These are phyloP conservation scores for Brachionus sp. DNA, from an alignment of 1,140 invertebrate species.

Conservation along the genomic window DNA sequence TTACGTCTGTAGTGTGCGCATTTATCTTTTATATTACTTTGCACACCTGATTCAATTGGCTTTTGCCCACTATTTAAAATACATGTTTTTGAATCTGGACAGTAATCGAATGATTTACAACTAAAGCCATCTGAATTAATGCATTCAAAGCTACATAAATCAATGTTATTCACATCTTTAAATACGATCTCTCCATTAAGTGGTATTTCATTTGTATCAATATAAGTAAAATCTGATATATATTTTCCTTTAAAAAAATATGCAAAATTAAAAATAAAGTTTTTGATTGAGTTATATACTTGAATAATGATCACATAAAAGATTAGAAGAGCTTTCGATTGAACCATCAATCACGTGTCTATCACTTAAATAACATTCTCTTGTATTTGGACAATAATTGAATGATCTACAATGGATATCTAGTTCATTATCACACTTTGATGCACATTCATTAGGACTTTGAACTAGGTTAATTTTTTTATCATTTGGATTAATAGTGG, in stretches of 20 bases:
- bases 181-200: slow-evolving; percentile 4
- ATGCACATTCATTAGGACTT: neutral
- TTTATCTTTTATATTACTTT: neutral
- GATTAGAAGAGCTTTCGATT: neutral
- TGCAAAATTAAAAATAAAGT: no score
- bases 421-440: slow-evolving; percentile 41
- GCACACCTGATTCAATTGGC: neutral
- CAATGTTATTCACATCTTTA: neutral
- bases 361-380: slow-evolving; percentile 19
- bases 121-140: slow-evolving; percentile 29
- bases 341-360: slow-evolving; percentile 9
- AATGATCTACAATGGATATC: slow-evolving; percentile 37
- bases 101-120: slow-evolving; percentile 37
- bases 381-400: slow-evolving; percentile 28
- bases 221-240: slow-evolving; percentile 41
- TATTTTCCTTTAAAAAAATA: no score
- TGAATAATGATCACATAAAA: slow-evolving; percentile 28
- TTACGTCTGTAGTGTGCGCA: slow-evolving; percentile 39
- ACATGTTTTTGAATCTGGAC: slow-evolving; percentile 31
- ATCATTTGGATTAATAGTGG: neutral
- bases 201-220: neutral
- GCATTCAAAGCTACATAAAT: slow-evolving; percentile 25
- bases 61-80: slow-evolving; percentile 31
- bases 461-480: neutral
- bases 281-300: no score